Evolutionary conservation across 2,888 invertebrate species (phyloP).

Genomic region (Clunio marinus): DNA sequence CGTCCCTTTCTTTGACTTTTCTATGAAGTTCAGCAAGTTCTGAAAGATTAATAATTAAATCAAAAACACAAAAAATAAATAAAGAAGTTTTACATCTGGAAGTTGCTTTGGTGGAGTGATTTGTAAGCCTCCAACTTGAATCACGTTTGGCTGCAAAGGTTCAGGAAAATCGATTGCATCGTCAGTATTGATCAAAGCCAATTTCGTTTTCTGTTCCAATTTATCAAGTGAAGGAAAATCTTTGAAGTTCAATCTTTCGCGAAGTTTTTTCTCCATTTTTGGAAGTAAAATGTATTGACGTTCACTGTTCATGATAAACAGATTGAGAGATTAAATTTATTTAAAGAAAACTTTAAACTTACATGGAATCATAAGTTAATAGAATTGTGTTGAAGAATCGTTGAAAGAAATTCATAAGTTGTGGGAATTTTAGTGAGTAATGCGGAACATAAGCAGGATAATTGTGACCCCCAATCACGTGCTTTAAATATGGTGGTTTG

Average conservation of each 20-base stretch:
- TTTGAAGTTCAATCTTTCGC: not conserved
- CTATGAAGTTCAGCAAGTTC: too few relatives aligned
- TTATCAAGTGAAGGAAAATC: not conserved
- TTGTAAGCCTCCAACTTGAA: constrained; percentile 41
- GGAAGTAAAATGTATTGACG: not conserved
- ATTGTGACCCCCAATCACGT: constrained; percentile 41
- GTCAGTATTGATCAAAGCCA: constrained; percentile 39
- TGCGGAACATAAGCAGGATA: constrained; percentile 43
- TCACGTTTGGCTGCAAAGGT: constrained; percentile 40
- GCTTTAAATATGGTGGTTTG: constrained; percentile 40
- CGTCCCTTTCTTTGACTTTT: constrained; percentile 36
- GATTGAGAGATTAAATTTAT: not conserved
- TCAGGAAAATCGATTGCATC: constrained; percentile 39
- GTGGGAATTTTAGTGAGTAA: not conserved
- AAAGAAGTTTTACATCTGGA: too few relatives aligned
- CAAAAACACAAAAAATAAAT: too few relatives aligned
- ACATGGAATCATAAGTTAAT: too few relatives aligned
- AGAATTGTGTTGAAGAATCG: not conserved
- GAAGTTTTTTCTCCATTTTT: not conserved
- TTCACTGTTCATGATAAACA: not conserved
- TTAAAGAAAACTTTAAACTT: too few relatives aligned
- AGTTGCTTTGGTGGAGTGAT: constrained; percentile 32
- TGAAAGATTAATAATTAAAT: too few relatives aligned
- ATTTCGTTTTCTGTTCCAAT: constrained; percentile 25
- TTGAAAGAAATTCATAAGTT: not conserved